Percentiles rank a stretch among this genome's conserved stretches.
These are phyloP conservation scores for Rhinoderma darwinii DNA, from an alignment of 2,113 vertebrate genomes.

Conservation along the genomic window DNA sequence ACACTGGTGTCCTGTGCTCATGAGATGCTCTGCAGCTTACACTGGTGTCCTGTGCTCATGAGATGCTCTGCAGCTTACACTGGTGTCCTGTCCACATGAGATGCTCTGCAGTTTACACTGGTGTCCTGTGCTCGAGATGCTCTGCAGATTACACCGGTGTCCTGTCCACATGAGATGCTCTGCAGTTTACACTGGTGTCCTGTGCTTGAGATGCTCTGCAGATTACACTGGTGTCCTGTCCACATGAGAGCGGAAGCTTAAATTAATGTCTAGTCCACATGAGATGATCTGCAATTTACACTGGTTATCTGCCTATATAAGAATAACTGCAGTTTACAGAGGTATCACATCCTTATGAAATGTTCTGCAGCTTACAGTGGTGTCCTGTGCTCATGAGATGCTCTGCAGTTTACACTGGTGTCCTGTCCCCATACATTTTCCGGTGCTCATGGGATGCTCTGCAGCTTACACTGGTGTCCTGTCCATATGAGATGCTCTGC, in stretches of 20 bases:
- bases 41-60: background rate
- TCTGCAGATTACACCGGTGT: background rate
- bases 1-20: background rate
- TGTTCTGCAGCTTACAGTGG: background rate
- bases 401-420: background rate
- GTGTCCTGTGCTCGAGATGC: slow-evolving; percentile 19
- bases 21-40: background rate
- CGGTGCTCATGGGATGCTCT: background rate
- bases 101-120: background rate
- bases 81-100: background rate
- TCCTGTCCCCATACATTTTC: background rate
- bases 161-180: too few species aligned
- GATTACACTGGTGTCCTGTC: too few species aligned
- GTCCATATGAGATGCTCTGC: background rate
- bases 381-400: background rate
- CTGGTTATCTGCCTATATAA: background rate
- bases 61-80: background rate
- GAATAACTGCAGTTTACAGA: background rate
- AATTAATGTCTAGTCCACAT: too few species aligned
- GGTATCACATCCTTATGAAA: background rate
- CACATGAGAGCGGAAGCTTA: too few species aligned
- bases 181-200: too few species aligned
- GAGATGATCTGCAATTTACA: too few species aligned
- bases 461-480: too few species aligned
- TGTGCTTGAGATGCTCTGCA: too few species aligned